Evolutionary conservation across 2,888 invertebrate genomes (phyloP).

Genomic region (Drosophila nr. medialis): DNA sequence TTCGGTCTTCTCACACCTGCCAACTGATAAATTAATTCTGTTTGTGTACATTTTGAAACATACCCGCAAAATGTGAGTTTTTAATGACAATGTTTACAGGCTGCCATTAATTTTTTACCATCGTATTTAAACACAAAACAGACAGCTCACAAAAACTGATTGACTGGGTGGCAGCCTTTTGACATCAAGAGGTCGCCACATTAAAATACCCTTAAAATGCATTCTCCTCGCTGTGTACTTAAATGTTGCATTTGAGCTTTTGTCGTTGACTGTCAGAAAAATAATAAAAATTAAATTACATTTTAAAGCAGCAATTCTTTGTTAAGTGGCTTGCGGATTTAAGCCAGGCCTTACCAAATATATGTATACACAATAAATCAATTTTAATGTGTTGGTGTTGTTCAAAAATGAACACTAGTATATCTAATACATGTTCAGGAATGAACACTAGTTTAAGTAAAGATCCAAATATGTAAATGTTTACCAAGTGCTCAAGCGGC

Average conservation of each 20-base stretch:
- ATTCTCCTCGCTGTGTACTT: slow-evolving; percentile 21
- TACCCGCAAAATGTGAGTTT: not conserved
- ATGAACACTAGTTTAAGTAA: too few species aligned
- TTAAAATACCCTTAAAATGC: slow-evolving; percentile 21
- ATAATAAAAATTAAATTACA: slow-evolving; percentile 36
- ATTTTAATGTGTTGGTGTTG: not conserved
- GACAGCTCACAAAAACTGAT: not conserved
- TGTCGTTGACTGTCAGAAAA: slow-evolving; percentile 48
- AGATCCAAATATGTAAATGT: too few species aligned
- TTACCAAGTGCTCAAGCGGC: too few species aligned
- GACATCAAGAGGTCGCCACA: slow-evolving; percentile 5
- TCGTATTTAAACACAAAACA: not conserved
- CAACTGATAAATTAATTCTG: not conserved
- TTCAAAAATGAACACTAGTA: too few species aligned
- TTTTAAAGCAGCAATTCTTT: slow-evolving; percentile 54
- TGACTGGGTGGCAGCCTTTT: not conserved
- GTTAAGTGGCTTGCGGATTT: slow-evolving; percentile 59
- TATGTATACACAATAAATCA: not conserved
- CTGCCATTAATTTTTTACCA: not conserved
- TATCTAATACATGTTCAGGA: not conserved
- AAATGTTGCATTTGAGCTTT: slow-evolving; percentile 39
- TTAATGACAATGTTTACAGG: not conserved
- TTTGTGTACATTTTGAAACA: not conserved
- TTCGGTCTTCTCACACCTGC: not conserved
- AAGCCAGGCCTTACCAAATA: slow-evolving; percentile 26